Percentiles rank a stretch among this genome's conserved stretches.
phyloP scores from a whole-genome alignment of 2,888 invertebrate genomes.

The Drosophila peninsularis region DNA sequence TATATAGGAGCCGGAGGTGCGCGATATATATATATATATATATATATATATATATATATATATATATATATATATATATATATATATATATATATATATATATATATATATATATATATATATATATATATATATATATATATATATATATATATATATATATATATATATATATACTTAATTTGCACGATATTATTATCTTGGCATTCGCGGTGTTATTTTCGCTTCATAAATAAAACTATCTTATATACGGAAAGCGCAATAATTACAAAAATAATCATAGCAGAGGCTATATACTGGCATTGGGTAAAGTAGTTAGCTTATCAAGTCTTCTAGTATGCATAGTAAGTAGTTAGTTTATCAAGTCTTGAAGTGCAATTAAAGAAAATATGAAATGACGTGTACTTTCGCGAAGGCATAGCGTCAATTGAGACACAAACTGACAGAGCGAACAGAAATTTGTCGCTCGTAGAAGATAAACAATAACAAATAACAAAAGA shows the following conservation, averaged over 20 bases:
- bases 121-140: neutral
- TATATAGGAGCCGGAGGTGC: too few species aligned
- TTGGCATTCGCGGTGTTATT: conserved; percentile 3
- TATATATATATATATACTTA: neutral
- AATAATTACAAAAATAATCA: neutral
- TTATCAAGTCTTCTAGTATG: neutral
- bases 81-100: neutral
- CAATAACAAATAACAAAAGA: conserved; percentile 40
- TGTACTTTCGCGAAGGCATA: conserved; percentile 52
- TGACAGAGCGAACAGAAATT: conserved; percentile 22
- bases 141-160: neutral
- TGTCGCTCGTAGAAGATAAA: conserved; percentile 44
- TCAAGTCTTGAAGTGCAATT: neutral
- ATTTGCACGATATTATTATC: neutral
- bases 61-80: neutral
- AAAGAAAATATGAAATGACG: conserved; percentile 45
- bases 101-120: neutral
- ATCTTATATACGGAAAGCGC: conserved; percentile 3
- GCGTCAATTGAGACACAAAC: conserved; percentile 64
- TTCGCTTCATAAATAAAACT: conserved; percentile 3
- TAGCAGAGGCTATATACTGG: neutral
- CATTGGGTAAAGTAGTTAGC: neutral
- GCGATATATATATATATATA: neutral
- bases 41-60: neutral
- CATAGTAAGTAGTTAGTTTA: neutral